Percentiles rank a stretch among this genome's conserved stretches.
These are phyloP conservation scores for Siniperca scherzeri DNA, from an alignment of 2,797 vertebrate species.

Conservation along the genomic window DNA sequence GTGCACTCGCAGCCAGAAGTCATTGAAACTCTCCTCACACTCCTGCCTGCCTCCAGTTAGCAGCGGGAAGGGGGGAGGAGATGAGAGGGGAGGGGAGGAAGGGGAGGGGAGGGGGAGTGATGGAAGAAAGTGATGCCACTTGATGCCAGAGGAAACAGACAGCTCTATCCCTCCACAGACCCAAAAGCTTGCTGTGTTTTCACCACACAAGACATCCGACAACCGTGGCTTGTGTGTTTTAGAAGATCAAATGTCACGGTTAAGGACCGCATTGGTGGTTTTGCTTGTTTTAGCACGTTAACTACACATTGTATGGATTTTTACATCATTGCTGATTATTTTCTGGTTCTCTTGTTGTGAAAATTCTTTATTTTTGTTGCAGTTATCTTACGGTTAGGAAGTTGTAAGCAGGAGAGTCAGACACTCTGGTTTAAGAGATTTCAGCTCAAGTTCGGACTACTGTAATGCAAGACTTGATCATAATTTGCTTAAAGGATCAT, in stretches of 20 bases:
- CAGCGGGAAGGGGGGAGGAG: slow-evolving; percentile 25
- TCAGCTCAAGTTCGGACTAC: not conserved
- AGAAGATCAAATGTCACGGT: not conserved
- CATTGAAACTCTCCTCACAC: slow-evolving; percentile 81
- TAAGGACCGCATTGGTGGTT: no score
- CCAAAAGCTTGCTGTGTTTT: slow-evolving; percentile 1
- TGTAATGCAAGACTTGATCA: not conserved
- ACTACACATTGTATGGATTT: not conserved
- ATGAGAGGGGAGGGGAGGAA: no score
- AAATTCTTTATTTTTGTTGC: no score
- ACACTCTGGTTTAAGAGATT: not conserved
- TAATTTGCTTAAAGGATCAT: not conserved
- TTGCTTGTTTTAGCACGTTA: not conserved
- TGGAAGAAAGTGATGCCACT: slow-evolving; percentile 35
- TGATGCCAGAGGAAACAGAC: slow-evolving; percentile 54
- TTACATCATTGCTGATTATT: not conserved
- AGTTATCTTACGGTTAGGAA: no score
- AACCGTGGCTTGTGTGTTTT: not conserved
- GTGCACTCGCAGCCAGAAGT: slow-evolving; percentile 59
- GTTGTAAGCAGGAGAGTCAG: not conserved
- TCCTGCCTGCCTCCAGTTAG: slow-evolving; percentile 67
- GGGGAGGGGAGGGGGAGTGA: not conserved
- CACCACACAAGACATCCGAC: not conserved
- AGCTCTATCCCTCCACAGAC: slow-evolving; percentile 39
- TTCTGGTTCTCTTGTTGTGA: no score